Evolutionary conservation across 2,888 invertebrate genomes (phyloP), one percentile per base, ranked within the genome.

Genomic region (Blastobasis lacticolella): DNA sequence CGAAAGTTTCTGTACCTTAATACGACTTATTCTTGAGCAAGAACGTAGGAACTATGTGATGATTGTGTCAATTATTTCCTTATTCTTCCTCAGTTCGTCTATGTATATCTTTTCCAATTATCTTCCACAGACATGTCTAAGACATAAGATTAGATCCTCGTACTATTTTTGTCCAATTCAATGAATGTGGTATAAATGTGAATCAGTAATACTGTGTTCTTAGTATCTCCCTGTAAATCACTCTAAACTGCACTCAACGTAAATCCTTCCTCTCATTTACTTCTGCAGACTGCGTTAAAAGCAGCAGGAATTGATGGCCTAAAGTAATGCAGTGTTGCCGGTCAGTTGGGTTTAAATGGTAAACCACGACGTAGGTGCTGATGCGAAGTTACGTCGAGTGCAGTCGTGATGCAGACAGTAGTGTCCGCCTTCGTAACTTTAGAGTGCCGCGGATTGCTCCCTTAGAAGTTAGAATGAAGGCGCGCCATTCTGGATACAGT

Each of bases 21-120:
- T 50, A 54, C 54, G 71, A 72, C 75, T 77, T 72, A 81, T 69
- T 75, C 71, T 78, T 73, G 75, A 74, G 78, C 83, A 79, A 78
- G 78, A 81, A 76, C 64, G 70, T 83, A 86, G 77, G 64, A 84
- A 84, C 83, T 85, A 83, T 87, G 87, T 88, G 88, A 88, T 88
- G 78, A 86, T 84, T 81, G 78, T 87, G 88, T 88, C 88, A 88
- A 88, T 88, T 88, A 88, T 84, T 85, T 85, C 81, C 76, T 79
- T 75, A 76, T 78, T 77, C 75, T 72, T 70, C 68, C 70, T 72
- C 74, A 68, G 71, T 77, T 75, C 42, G 42, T n/a, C 7, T 41
- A 8, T 8, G 42, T 10, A 42, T 10, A 42, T 5, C 7, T 6
- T 9, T 8, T 6, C 41, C 7, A 38, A 9, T n/a, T 41, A 49